Evolutionary conservation across 53 echinoderm and acorn worm species (phyloP).

Genomic region (Paracentrotus lividus): DNA sequence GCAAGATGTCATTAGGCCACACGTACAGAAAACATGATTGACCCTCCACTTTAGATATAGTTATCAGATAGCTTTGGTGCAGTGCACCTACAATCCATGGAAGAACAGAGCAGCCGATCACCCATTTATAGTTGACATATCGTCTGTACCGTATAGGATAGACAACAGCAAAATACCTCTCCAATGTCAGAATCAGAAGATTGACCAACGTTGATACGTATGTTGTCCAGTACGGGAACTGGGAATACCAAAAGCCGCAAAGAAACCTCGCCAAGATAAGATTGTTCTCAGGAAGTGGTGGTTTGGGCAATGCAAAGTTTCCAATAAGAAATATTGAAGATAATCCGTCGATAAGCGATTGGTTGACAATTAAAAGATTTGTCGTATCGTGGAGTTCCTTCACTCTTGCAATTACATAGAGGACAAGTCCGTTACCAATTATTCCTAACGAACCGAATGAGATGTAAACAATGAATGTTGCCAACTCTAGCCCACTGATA

Average conservation of each 20-base stretch:
- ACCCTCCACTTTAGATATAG: slow-evolving; percentile 14
- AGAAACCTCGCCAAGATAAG: slow-evolving; percentile 39
- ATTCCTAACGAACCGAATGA: slow-evolving; percentile 61
- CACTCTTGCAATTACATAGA: slow-evolving; percentile 73
- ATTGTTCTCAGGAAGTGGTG: background rate
- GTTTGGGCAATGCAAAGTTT: slow-evolving; percentile 57
- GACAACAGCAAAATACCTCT: slow-evolving; percentile 76
- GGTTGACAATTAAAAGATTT: slow-evolving; percentile 68
- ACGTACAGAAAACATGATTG: background rate
- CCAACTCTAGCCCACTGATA: background rate
- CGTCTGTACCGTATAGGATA: slow-evolving; percentile 71
- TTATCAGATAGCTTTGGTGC: background rate
- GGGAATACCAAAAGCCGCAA: slow-evolving; percentile 78
- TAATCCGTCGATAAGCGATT: slow-evolving; percentile 67
- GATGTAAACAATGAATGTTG: slow-evolving; percentile 1
- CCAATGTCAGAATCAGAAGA: slow-evolving; percentile 68
- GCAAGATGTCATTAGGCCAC: slow-evolving; percentile 29
- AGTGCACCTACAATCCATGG: slow-evolving; percentile 69
- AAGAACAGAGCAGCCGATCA: background rate
- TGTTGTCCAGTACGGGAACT: slow-evolving; percentile 78
- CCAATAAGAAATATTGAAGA: slow-evolving; percentile 65
- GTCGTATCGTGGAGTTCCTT: slow-evolving; percentile 34
- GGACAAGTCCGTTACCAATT: slow-evolving; percentile 70
- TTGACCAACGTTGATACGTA: slow-evolving; percentile 64
- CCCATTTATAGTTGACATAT: background rate